Evolutionary conservation across 53 echinoderm and acorn worm species (phyloP).

Genomic region (Paelopatides confundens): DNA sequence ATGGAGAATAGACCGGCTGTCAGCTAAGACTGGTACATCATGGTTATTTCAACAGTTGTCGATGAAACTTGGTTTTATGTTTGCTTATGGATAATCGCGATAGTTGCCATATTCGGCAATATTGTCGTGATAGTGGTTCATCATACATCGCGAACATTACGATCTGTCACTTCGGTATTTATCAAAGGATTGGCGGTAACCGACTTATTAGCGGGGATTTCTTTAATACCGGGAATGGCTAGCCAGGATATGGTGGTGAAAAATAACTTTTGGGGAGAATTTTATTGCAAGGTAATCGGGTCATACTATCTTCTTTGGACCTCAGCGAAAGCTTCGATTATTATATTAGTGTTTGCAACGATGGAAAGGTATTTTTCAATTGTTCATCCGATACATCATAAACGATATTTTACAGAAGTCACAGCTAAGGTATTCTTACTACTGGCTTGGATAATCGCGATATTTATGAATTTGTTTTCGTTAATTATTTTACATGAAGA

Average conservation of each 20-base stretch:
- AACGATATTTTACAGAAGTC: conserved; percentile 57
- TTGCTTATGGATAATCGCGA: conserved; percentile 49
- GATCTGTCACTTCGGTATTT: conserved; percentile 72
- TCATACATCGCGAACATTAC: conserved; percentile 46
- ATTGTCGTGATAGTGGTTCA: conserved; percentile 67
- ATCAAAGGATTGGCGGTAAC: conserved; percentile 70
- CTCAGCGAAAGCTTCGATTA: conserved; percentile 81
- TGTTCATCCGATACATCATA: conserved; percentile 66
- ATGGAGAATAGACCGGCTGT: too few relatives aligned
- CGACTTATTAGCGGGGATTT: conserved; percentile 64
- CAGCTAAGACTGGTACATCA: not conserved
- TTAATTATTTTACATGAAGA: conserved; percentile 39
- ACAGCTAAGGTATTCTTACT: conserved; percentile 54
- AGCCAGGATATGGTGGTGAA: conserved; percentile 5
- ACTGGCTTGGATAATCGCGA: conserved; percentile 61
- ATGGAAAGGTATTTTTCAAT: conserved; percentile 83
- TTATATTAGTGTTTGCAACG: conserved; percentile 82
- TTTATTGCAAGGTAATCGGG: conserved; percentile 85
- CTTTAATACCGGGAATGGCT: conserved; percentile 54
- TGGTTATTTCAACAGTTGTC: conserved; percentile 25
- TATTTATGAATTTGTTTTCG: conserved; percentile 65
- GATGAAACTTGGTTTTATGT: conserved; percentile 45
- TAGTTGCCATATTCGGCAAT: conserved; percentile 70
- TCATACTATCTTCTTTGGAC: conserved; percentile 86
- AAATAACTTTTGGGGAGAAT: conserved; percentile 55